Evolutionary conservation across 2,113 vertebrate genomes (phyloP).

Genomic region (Xiphias gladius): DNA sequence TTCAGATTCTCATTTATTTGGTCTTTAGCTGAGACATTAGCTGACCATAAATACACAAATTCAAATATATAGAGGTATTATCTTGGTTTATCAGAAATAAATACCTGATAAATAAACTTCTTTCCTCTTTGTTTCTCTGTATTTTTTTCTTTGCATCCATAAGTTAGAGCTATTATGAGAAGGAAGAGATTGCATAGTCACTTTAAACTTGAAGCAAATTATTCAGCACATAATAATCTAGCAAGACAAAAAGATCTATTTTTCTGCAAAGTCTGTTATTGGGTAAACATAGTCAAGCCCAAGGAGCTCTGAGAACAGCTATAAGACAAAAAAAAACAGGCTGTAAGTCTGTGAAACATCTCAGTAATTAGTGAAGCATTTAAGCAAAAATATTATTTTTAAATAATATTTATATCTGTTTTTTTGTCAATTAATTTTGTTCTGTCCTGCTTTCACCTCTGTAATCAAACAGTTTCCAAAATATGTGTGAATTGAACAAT

Average conservation of each 20-base stretch:
- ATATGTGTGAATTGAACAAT: neutral
- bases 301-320: constrained; percentile 5
- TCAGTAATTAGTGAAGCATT: neutral
- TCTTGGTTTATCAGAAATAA: constrained; percentile 28
- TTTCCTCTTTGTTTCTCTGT: neutral
- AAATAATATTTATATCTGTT: too few species aligned
- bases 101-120: neutral
- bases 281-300: neutral
- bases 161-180: constrained; percentile 16
- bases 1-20: constrained; percentile 32
- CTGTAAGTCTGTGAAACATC: constrained; percentile 11
- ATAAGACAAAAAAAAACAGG: neutral
- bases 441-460: neutral
- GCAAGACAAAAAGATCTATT: neutral
- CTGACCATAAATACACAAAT: constrained; percentile 26
- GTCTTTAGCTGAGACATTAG: constrained; percentile 32
- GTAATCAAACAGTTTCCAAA: neutral
- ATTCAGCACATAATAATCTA: constrained; percentile 20
- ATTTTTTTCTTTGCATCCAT: constrained; percentile 1
- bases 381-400: constrained; percentile 2
- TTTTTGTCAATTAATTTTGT: constrained; percentile 5
- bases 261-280: neutral
- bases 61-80: constrained; percentile 13
- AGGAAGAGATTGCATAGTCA: constrained; percentile 17
- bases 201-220: constrained; percentile 13